Base-by-base conservation (phyloP, 2,113 vertebrate species). In the Delphinus delphis region DNA sequence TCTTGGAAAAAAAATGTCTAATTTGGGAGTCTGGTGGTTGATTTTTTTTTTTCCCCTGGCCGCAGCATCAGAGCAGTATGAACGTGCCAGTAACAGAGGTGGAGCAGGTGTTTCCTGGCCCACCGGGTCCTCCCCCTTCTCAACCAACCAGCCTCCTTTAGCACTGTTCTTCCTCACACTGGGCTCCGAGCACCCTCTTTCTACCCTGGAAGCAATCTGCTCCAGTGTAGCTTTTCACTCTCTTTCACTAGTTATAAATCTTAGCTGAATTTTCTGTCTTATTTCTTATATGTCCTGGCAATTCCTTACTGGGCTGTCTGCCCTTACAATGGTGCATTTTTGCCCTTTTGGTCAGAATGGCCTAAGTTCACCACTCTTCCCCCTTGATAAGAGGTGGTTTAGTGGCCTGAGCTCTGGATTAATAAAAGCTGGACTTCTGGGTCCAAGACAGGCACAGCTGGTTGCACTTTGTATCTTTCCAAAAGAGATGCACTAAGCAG, bases 1-100 rank as follows among this genome's bases (percentile, higher is more conserved):
- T 95, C 85, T 92, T 96, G 87, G 87, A 44, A 8, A 58, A 55
- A 96, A 95, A 92, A 96, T 92, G 18, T 93, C 86, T 96, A 83
- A 36, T 94, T 95, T 93, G 86, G 84, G 77, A 95, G 31, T 33
- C 60, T 23, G 33, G 63, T 53, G 63, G 36, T 18, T 83, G 44
- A 41, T 36, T 68, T n/a, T 41, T 83, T 36, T 33, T 58, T 17
- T 53, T 5, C 0, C 5, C 63, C 2, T 41, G 1, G 73, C 92
- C 50, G 6, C 7, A 67, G 38, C 62, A 33, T 65, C 70, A 67
- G 71, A 53, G 38, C 62, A 38, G 18, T 26, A 18, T 44, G 12
- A 38, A 38, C 44, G 20, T 55, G 36, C 33, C 25, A 28, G 20
- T 23, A 44, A 31, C 2, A 47, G 41, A 70, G n/a, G 62, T 26